Evolutionary conservation across 2,113 vertebrate genomes (phyloP).

Genomic region (Lophotis ruficrista): DNA sequence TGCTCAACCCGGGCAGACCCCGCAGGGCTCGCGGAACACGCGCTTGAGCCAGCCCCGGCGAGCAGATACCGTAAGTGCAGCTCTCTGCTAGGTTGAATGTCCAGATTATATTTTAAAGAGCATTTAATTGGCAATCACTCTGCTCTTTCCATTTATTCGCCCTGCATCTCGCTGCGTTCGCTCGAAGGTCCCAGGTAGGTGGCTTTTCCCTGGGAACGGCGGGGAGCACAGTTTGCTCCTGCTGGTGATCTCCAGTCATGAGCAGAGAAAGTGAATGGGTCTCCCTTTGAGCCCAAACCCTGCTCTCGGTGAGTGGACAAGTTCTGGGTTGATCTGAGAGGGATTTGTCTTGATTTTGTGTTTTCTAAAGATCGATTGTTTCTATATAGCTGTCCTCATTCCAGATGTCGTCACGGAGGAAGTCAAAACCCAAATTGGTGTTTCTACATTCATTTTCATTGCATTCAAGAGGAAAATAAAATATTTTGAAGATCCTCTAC

Average conservation of each 20-base stretch:
- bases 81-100: not conserved
- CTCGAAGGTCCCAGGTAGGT: not conserved
- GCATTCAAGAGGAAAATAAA: not conserved
- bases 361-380: not conserved
- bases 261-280: not conserved
- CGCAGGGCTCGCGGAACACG: not conserved
- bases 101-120: conserved; percentile 47
- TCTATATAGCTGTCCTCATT: not conserved
- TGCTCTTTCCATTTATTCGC: not conserved
- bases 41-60: not conserved
- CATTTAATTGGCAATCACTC: conserved; percentile 51
- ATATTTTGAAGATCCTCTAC: not conserved
- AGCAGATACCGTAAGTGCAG: not conserved
- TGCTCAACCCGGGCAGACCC: not conserved
- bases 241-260: rapidly evolving
- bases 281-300: not conserved
- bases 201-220: rapidly evolving
- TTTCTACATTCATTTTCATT: not conserved
- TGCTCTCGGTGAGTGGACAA: not conserved
- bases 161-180: not conserved
- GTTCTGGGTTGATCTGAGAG: not conserved
- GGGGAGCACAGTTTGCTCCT: not conserved
- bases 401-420: not conserved
- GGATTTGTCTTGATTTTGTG: not conserved
- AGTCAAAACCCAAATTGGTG: not conserved